Base-by-base conservation (phyloP, 2,888 invertebrate genomes). In the Cosmia trapezina region DNA sequence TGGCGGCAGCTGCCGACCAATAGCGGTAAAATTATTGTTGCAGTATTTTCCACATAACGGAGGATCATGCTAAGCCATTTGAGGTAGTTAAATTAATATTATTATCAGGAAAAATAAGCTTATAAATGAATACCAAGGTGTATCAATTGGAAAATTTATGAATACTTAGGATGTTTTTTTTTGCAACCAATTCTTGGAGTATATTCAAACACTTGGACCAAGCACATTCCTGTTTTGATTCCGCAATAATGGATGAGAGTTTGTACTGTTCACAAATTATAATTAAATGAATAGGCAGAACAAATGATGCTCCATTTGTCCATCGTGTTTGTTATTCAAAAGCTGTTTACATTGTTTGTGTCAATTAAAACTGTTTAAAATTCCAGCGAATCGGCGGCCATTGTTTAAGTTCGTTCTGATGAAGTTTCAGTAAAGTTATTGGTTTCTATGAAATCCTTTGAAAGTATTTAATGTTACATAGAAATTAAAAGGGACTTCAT, bases 281-380 rank as follows among this genome's bases (percentile, higher is more conserved):
- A 83, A 77, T 83, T 75, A 80, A 83, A 85, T 77, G 56, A 75
- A 75, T 75, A 80, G 70, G 71, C 47, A 59, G 54, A 22, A 79
- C 70, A 75, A 79, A 83, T 77, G 53, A 64, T 57, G 66, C 49
- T 76, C 41, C 51, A 65, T 71, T 73, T 80, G 76, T 84, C 33
- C 51, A 43, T 37, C 54, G 33, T 64, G 64, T 70, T 82, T 76
- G 56, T 72, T 71, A 78, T 82, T 82, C 80, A 37, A 22, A 68
- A 51, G 62, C 54, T 71, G 70, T 81, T 61, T 56, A 61, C 60
- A 67, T 83, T 83, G 69, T 76, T 80, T 51, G 41, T 56, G 62
- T 47, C 28, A 69, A 63, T 75, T 62, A 69, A 60, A 75, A 47
- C 69, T 56, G 62, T 59, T 69, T 77, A 43, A 28, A 28, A 51